phyloP scores from a whole-genome alignment of 2,888 invertebrate genomes.

The Brenthis ino region DNA sequence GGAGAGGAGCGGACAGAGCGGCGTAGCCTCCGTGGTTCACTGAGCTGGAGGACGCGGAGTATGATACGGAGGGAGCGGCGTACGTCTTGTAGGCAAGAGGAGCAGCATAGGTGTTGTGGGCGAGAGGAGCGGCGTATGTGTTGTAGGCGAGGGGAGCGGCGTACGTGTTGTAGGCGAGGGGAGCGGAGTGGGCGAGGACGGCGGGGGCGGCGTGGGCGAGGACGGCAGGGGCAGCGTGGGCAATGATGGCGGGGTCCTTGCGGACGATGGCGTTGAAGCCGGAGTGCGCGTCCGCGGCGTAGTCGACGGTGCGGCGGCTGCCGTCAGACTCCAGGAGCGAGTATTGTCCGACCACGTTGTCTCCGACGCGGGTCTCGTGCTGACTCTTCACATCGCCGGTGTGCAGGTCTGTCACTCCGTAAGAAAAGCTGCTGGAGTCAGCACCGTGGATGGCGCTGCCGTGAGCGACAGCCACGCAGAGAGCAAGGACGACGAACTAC shows the following conservation, averaged over 20 bases:
- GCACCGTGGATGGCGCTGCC: constrained; percentile 59
- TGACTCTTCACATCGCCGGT: constrained; percentile 79
- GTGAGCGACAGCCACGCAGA: constrained; percentile 54
- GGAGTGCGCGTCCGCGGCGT: constrained; percentile 72
- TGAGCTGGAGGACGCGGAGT: constrained; percentile 46
- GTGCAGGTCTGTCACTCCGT: constrained; percentile 76
- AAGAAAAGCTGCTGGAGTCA: constrained; percentile 69
- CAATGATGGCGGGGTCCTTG: constrained; percentile 64
- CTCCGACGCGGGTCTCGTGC: constrained; percentile 73
- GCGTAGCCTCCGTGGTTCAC: constrained; percentile 46
- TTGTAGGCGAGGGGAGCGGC: constrained; percentile 40
- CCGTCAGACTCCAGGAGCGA: constrained; percentile 78
- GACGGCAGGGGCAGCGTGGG: constrained; percentile 46
- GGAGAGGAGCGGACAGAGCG: constrained; percentile 11
- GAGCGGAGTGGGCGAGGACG: constrained; percentile 40
- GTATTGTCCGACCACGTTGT: constrained; percentile 75
- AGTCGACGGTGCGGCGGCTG: constrained; percentile 77
- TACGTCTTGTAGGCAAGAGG: constrained; percentile 6
- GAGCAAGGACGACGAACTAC: constrained; percentile 57
- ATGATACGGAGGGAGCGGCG: constrained; percentile 40
- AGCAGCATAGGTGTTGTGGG: constrained; percentile 36
- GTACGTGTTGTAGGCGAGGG: constrained; percentile 24
- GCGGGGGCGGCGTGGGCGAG: constrained; percentile 44
- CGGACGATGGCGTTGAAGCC: constrained; percentile 81
- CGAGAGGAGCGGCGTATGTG: constrained; percentile 43